phyloP scores from a whole-genome alignment of 2,797 vertebrate species.

The Lacerta agilis region DNA sequence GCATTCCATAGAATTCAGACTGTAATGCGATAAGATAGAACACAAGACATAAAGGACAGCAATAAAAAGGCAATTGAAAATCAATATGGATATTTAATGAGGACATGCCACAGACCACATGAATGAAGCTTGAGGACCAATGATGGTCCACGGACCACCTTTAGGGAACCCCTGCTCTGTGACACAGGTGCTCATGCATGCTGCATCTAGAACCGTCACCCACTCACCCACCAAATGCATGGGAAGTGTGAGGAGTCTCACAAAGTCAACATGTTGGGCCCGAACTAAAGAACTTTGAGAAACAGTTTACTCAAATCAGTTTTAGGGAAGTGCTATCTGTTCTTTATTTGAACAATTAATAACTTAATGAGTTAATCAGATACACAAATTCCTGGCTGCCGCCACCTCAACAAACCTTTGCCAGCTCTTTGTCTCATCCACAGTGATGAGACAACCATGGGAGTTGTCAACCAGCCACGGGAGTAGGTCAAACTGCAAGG shows the following conservation, averaged over 20 bases:
- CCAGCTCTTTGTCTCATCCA: neutral
- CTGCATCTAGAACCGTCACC: neutral
- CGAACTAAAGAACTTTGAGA: no score
- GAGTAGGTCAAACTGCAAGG: neutral
- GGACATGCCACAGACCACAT: no score
- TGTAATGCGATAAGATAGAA: no score
- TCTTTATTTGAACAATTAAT: neutral
- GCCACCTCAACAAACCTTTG: constrained; percentile 27
- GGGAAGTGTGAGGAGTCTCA: neutral
- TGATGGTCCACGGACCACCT: no score
- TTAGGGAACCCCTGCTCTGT: neutral
- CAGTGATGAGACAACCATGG: neutral
- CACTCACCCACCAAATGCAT: neutral
- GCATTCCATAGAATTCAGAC: no score
- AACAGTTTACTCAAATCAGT: neutral
- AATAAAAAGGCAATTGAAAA: no score
- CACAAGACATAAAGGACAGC: no score
- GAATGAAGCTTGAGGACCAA: no score
- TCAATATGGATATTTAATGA: no score
- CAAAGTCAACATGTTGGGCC: neutral
- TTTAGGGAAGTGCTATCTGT: constrained; percentile 28
- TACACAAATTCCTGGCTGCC: constrained; percentile 44
- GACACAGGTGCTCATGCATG: neutral
- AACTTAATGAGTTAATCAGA: neutral
- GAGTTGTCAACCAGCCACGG: neutral